phyloP scores from a whole-genome alignment of 2,797 vertebrate genomes.

The Sebastes cheni region DNA sequence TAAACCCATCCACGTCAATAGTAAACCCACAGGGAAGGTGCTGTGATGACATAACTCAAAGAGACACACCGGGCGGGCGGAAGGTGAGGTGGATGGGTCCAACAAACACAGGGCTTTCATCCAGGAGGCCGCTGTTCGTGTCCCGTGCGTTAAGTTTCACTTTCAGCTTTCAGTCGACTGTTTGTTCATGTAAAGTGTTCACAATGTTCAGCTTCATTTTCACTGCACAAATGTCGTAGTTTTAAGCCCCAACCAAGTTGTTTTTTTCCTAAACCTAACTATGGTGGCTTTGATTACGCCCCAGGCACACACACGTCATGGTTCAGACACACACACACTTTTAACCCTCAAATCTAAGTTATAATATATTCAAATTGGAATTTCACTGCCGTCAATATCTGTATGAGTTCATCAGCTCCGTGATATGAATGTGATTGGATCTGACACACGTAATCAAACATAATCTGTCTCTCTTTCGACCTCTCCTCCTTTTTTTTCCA shows the following conservation, averaged over 20 bases:
- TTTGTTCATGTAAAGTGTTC: accelerated
- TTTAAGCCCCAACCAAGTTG: no score
- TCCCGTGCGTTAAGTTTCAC: neutral
- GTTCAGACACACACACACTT: neutral
- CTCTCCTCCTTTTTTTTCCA: constrained; percentile 28
- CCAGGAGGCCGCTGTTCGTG: neutral
- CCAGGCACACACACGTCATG: neutral
- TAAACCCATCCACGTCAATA: no score
- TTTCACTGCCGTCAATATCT: constrained; percentile 49
- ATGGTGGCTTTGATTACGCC: no score
- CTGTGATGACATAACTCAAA: no score
- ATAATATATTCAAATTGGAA: constrained; percentile 43
- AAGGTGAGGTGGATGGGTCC: neutral
- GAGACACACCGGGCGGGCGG: no score
- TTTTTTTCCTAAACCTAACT: no score
- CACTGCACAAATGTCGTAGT: no score
- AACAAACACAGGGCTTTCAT: accelerated
- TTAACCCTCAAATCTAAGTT: constrained; percentile 2
- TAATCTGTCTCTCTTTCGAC: constrained; percentile 48
- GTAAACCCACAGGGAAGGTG: no score
- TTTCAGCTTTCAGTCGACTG: accelerated
- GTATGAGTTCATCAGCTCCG: constrained; percentile 39
- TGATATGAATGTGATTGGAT: constrained; percentile 52
- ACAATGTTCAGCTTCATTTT: no score
- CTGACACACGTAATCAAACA: constrained; percentile 58